Evolutionary conservation across 2,888 invertebrate genomes (phyloP).

Genomic region (Macrophya annulata): DNA sequence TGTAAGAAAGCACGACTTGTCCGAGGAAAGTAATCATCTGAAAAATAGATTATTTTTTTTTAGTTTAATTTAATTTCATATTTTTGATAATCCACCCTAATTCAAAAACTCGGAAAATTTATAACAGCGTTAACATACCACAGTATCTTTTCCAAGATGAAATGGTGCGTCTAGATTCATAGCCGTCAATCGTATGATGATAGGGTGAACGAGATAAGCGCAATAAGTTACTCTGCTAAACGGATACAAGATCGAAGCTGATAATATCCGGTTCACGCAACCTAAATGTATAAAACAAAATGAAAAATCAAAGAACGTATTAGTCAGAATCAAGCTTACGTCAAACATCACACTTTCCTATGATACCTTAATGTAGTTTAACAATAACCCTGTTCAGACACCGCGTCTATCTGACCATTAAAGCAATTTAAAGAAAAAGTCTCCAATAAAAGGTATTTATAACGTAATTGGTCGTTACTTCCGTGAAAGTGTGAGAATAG

Average conservation of each 20-base stretch:
- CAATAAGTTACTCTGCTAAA: constrained; percentile 94
- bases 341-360: not conserved
- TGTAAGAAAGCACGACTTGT: constrained; percentile 90
- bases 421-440: not conserved
- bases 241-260: constrained; percentile 90
- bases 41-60: constrained; percentile 68
- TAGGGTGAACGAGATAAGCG: constrained; percentile 92
- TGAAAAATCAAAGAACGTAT: not conserved
- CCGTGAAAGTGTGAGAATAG: constrained; percentile 4
- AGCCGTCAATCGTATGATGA: constrained; percentile 89
- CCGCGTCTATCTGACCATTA: not conserved
- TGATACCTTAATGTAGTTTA: not conserved
- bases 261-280: constrained; percentile 86
- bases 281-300: constrained; percentile 71
- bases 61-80: not conserved
- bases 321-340: not conserved
- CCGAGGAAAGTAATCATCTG: constrained; percentile 91
- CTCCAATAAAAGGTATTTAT: not conserved
- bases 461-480: constrained; percentile 27
- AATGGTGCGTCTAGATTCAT: constrained; percentile 92
- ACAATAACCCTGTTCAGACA: not conserved
- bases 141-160: constrained; percentile 89
- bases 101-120: not conserved
- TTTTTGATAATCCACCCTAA: not conserved
- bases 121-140: constrained; percentile 81